Evolutionary conservation across 2,888 invertebrate genomes (phyloP), one percentile per base, ranked within the genome.

Genomic region (Noctua fimbriata): DNA sequence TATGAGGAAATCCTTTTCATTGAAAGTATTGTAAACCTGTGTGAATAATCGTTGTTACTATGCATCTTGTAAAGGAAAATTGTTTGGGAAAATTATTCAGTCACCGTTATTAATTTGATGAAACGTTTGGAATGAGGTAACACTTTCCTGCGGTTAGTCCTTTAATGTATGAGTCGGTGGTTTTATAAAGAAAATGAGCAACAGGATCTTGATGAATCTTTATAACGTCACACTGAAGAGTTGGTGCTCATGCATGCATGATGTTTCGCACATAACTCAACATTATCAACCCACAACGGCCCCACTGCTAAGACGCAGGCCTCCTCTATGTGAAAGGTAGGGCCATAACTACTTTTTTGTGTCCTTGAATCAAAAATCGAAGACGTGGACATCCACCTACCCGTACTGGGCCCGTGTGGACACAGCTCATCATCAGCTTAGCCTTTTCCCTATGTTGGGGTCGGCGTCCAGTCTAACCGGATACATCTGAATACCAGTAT

Each of bases 1-100:
- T 73, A 47, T 70, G 14, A 82, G 85, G 80, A 84, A 82, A 66
- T 47, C 49, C 58, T 84, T 44, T 44, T 58, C n/a, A 41, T 58
- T 14, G 10, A 21, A 78, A 71, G 72, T 75, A 52, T 60, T 60
- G 2, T 60, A 9, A 60, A 41, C 21, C 12, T 44, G 60, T 55
- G 44, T 55, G 71, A 73, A 58, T 73, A 79, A 73, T 28, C 41
- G n/a, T 21, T 79, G 84, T 82, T 69, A 7, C 84, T 52, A 70
- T 73, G 80, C 63, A 5, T 21, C 32, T 63, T 4, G 32, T 2
- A 65, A 44, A 52, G 82, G 67, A 63, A 71, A 66, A 60, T 28
- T 32, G 16, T 58, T 65, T 7, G n/a, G 47, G 41, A 71, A 63
- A 76, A 65, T 12, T 44, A 32, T 0, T 47, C n/a, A 65, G n/a